Evolutionary conservation across 2,113 vertebrate genomes (phyloP).

Genomic region (Prinia subflava): DNA sequence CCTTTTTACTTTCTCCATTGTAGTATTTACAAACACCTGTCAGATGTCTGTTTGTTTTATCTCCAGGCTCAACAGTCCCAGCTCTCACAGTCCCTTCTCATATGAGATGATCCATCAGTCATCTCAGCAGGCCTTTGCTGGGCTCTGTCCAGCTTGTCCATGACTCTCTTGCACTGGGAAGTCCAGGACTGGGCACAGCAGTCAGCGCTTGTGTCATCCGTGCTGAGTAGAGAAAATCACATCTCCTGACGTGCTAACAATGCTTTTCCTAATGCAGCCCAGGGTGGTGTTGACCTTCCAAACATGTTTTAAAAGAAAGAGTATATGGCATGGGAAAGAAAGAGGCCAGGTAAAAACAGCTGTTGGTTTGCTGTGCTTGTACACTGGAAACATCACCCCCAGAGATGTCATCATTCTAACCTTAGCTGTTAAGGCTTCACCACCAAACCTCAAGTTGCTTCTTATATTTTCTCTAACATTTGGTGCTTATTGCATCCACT

Average conservation of each 20-base stretch:
- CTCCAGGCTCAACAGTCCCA: rapidly evolving
- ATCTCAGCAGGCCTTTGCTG: background rate
- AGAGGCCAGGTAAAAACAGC: background rate
- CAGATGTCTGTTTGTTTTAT: background rate
- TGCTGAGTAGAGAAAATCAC: background rate
- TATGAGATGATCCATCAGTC: rapidly evolving
- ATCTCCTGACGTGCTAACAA: rapidly evolving
- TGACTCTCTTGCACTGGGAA: background rate
- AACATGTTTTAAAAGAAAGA: background rate
- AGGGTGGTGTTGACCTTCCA: background rate
- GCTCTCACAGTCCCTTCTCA: background rate
- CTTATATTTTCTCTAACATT: background rate
- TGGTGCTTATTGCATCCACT: background rate
- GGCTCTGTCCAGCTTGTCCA: background rate
- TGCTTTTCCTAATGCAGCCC: background rate
- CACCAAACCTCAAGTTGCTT: background rate
- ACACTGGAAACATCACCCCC: background rate
- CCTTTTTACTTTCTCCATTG: background rate
- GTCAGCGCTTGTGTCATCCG: background rate
- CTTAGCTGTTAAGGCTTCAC: background rate
- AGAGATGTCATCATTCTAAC: background rate
- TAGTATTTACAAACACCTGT: background rate
- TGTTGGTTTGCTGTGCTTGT: background rate
- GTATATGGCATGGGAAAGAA: background rate
- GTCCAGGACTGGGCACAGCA: background rate